Evolutionary conservation across 2,888 invertebrate genomes (phyloP).

Genomic region (Drosophila buzzatii): DNA sequence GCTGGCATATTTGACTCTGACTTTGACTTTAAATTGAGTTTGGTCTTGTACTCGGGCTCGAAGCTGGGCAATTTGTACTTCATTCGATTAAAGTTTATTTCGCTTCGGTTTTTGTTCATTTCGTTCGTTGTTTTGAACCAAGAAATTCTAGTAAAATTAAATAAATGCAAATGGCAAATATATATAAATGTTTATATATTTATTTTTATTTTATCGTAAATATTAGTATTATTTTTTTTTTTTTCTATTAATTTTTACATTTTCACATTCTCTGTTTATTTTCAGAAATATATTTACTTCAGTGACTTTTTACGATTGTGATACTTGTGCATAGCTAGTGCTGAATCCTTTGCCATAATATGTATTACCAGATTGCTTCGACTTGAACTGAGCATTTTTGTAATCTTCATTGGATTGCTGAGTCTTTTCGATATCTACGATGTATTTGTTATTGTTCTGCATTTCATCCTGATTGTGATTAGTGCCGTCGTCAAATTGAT

Average conservation of each 20-base stretch:
- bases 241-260: not conserved
- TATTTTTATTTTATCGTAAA: too few species aligned
- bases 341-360: not conserved
- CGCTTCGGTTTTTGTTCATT: conserved; percentile 3
- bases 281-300: not conserved
- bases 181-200: too few species aligned
- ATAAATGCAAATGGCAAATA: not conserved
- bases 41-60: not conserved
- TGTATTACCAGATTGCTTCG: not conserved
- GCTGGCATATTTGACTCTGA: conserved; percentile 65
- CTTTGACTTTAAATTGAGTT: conserved; percentile 20
- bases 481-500: not conserved
- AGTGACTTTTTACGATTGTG: not conserved
- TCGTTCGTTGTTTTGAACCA: not conserved
- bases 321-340: conserved; percentile 4
- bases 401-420: not conserved
- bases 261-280: not conserved
- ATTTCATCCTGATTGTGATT: not conserved
- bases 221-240: too few species aligned
- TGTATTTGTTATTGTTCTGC: not conserved
- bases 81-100: conserved; percentile 35
- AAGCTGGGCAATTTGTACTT: conserved; percentile 49
- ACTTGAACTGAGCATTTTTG: not conserved
- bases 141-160: not conserved
- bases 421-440: not conserved